Percentiles rank a stretch among this genome's conserved stretches.
Evolutionary conservation across 2,113 vertebrate genomes (phyloP).

Genomic region (Morone chrysops): DNA sequence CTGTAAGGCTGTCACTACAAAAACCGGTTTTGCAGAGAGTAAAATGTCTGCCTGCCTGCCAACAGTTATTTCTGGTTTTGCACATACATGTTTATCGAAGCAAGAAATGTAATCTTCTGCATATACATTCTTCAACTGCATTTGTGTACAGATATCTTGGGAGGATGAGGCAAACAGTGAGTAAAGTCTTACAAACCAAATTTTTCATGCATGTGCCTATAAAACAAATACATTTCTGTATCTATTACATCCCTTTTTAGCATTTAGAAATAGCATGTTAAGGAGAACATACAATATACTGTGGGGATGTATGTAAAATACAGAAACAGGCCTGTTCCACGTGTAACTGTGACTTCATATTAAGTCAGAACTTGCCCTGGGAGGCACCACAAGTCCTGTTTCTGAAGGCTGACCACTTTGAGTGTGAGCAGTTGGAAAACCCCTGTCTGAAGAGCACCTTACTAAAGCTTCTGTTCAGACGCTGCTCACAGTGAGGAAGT

Average conservation of each 20-base stretch:
- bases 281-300: not conserved
- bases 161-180: no score
- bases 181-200: no score
- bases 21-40: no score
- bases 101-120: no score
- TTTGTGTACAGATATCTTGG: no score
- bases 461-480: conserved; percentile 43
- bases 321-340: not conserved
- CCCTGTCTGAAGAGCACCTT: conserved; percentile 1
- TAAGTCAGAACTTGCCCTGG: not conserved
- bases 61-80: no score
- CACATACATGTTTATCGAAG: no score
- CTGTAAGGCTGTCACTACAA: no score
- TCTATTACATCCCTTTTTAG: not conserved
- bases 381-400: conserved; percentile 12
- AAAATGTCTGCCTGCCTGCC: no score
- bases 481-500: not conserved
- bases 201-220: not conserved
- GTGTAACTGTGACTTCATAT: conserved; percentile 11
- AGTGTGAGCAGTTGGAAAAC: conserved; percentile 28
- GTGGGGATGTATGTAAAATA: not conserved
- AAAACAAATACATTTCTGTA: not conserved
- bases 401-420: conserved; percentile 21
- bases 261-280: not conserved
- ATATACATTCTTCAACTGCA: no score